phyloP scores from a whole-genome alignment of 2,888 invertebrate species.

The Odontomyia ornata region DNA sequence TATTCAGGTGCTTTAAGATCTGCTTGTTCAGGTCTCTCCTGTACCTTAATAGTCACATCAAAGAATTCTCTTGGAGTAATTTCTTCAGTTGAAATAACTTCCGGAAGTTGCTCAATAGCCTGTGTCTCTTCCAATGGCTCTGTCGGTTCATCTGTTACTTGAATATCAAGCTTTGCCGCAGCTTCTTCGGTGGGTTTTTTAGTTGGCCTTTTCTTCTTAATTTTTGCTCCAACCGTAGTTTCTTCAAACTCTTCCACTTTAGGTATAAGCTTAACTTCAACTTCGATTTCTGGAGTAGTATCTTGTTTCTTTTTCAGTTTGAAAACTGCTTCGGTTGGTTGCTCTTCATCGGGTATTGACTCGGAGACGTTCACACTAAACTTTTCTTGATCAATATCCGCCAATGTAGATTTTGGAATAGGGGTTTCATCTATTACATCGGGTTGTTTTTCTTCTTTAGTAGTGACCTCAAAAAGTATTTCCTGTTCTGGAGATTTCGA shows the following conservation, averaged over 20 bases:
- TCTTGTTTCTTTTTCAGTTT: conserved; percentile 47
- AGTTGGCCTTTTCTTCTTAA: conserved; percentile 56
- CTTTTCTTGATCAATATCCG: too few species aligned
- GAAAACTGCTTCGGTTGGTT: not conserved
- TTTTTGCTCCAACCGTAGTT: conserved; percentile 54
- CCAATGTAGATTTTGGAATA: conserved; percentile 49
- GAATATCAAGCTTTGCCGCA: conserved; percentile 57
- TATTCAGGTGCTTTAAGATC: too few species aligned
- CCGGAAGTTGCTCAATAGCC: conserved; percentile 53
- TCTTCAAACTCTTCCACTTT: conserved; percentile 54
- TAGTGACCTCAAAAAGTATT: conserved; percentile 25
- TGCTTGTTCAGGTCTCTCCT: too few species aligned
- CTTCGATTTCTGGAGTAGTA: conserved; percentile 4
- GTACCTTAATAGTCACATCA: not conserved
- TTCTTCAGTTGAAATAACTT: conserved; percentile 50
- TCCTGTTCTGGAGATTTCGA: conserved; percentile 54
- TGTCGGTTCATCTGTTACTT: conserved; percentile 50
- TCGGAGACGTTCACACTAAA: conserved; percentile 54
- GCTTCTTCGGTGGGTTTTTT: conserved; percentile 55
- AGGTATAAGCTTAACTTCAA: conserved; percentile 28
- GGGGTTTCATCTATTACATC: conserved; percentile 40
- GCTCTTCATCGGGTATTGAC: conserved; percentile 53
- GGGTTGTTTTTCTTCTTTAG: conserved; percentile 60
- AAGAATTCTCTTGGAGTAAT: conserved; percentile 50
- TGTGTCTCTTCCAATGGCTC: conserved; percentile 47